phyloP scores from a whole-genome alignment of 23 tunicate genomes.

The Aplidium turbinatum region DNA sequence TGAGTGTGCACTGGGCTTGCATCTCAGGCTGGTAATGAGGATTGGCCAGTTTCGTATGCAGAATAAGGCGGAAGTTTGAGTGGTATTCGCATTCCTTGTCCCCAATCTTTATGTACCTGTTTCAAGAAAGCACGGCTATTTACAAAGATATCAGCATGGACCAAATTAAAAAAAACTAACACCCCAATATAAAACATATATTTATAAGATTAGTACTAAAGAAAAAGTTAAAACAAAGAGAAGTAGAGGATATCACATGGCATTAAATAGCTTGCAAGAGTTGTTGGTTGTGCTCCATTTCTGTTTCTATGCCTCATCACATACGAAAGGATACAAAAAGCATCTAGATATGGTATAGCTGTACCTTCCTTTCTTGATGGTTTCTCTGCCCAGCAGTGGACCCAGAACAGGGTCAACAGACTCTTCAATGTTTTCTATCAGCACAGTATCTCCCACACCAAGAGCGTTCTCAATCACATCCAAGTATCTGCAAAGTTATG shows the following conservation, averaged over 20 bases:
- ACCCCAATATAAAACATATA: background rate
- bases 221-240: too few species aligned
- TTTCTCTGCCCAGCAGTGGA: conserved; percentile 94
- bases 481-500: conserved; percentile 56
- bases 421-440: conserved; percentile 95
- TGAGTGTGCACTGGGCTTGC: conserved; percentile 99
- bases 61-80: conserved; percentile 69
- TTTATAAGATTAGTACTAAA: too few species aligned
- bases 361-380: conserved; percentile 98
- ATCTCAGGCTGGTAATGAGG: conserved; percentile 99
- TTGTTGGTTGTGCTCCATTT: too few species aligned
- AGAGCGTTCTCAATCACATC: conserved; percentile 92
- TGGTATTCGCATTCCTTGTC: conserved; percentile 98
- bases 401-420: conserved; percentile 92
- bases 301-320: too few species aligned
- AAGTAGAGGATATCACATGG: too few species aligned
- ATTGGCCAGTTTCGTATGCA: conserved; percentile 96
- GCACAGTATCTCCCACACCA: conserved; percentile 83
- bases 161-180: background rate
- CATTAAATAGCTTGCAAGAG: too few species aligned
- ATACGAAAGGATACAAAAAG: too few species aligned
- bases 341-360: too few species aligned
- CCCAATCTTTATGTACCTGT: conserved; percentile 95
- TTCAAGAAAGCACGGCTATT: background rate
- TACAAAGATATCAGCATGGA: too few species aligned